Evolutionary conservation across 2,113 vertebrate species (phyloP).

Genomic region (Coreoperca whiteheadi): DNA sequence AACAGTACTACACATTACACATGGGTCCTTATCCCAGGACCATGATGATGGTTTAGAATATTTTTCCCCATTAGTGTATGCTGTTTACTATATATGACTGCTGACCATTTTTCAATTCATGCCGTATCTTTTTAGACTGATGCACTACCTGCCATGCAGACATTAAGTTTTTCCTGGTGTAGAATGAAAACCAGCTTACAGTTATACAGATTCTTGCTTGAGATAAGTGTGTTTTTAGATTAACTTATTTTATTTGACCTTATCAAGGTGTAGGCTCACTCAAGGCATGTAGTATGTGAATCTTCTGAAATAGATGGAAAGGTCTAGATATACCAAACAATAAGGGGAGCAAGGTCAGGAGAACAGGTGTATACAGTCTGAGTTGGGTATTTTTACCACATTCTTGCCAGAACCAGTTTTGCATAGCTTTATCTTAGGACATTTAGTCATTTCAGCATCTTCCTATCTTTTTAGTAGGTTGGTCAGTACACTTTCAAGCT

Average conservation of each 20-base stretch:
- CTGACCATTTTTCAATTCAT: not conserved
- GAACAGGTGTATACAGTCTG: not conserved
- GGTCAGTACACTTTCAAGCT: not conserved
- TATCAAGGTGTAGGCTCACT: not conserved
- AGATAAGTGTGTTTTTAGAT: not conserved
- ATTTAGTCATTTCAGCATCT: not conserved
- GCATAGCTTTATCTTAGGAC: not conserved
- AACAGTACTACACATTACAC: not conserved
- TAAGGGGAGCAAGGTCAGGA: not conserved
- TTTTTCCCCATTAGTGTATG: not conserved
- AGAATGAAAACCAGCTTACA: not conserved
- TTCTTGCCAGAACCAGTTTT: not conserved
- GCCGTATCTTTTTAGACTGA: no score
- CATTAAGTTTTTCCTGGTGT: no score
- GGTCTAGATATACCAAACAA: not conserved
- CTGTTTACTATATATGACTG: not conserved
- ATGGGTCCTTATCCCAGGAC: not conserved
- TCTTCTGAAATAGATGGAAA: not conserved
- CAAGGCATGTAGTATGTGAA: not conserved
- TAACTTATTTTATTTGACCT: not conserved
- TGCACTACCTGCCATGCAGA: no score
- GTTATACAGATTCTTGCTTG: not conserved
- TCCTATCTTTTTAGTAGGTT: not conserved
- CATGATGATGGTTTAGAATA: not conserved
- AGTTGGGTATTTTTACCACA: no score